A percentile compares a stretch with the other conserved stretches of the same genome.
These are phyloP conservation scores for Perccottus glenii DNA, from an alignment of 2,113 vertebrate genomes.

Conservation along the genomic window DNA sequence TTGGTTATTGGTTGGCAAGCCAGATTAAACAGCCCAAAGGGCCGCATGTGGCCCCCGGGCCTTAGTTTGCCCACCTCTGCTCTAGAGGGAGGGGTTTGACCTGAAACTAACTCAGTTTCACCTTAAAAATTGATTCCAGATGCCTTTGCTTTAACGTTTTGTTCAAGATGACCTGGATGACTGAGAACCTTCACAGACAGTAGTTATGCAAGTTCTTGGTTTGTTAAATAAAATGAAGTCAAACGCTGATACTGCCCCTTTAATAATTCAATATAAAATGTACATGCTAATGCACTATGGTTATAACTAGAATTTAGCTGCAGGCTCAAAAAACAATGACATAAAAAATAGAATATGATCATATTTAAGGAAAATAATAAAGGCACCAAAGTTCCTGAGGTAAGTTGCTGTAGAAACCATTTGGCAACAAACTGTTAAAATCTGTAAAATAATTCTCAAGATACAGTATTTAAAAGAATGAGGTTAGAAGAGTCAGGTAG, in stretches of 20 bases:
- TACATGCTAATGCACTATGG: not conserved
- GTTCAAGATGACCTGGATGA: too few species aligned
- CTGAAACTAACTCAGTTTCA: too few species aligned
- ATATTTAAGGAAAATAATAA: not conserved
- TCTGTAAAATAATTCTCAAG: too few species aligned
- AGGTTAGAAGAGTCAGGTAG: not conserved
- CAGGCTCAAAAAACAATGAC: not conserved
- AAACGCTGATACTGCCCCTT: not conserved
- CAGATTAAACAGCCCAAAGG: too few species aligned
- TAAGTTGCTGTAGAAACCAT: not conserved
- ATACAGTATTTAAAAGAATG: too few species aligned
- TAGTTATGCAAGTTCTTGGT: not conserved
- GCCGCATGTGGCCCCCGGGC: too few species aligned
- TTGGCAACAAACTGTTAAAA: not conserved
- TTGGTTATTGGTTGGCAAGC: too few species aligned
- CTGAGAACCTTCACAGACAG: not conserved
- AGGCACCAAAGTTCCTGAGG: conserved; percentile 11
- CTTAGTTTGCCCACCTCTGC: too few species aligned
- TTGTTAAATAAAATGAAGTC: not conserved
- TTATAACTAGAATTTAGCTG: not conserved
- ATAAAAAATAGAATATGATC: not conserved
- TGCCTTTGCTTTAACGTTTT: too few species aligned
- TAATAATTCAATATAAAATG: not conserved
- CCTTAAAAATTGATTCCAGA: too few species aligned
- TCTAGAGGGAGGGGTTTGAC: too few species aligned